Conservation (phyloP, 30 jellyfish, hydroid and myxozoan genomes). For the Aurelia aurita complex sp. Pacific region DNA sequence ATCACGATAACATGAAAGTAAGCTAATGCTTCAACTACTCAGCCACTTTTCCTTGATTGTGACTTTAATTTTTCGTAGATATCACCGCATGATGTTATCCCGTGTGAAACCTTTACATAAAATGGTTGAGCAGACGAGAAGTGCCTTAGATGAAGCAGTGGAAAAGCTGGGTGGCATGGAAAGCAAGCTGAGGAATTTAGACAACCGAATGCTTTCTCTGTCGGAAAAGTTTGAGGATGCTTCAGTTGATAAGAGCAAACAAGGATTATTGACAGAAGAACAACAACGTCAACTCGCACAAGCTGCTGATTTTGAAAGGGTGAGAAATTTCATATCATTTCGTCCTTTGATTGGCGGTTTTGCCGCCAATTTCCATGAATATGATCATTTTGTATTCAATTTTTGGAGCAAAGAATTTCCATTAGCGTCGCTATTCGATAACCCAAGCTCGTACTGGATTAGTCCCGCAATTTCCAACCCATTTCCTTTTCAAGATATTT, state of each 20-base stretch:
- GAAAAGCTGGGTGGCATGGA: slow-evolving; percentile 79
- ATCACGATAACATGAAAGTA: no score
- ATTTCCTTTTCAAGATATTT: no score
- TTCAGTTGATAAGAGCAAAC: slow-evolving; percentile 80
- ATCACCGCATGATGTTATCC: slow-evolving; percentile 81
- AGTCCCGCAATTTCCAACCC: no score
- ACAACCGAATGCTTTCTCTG: slow-evolving; percentile 58
- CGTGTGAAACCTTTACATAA: slow-evolving; percentile 79
- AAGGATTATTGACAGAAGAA: slow-evolving; percentile 59
- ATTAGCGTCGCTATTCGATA: no score
- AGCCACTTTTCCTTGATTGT: no score
- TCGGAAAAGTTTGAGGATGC: slow-evolving; percentile 86
- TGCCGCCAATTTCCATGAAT: no score
- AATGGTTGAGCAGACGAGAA: slow-evolving; percentile 65
- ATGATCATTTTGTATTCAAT: no score
- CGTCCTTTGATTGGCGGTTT: no score
- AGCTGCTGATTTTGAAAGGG: slow-evolving; percentile 80
- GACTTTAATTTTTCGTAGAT: slow-evolving; percentile 30
- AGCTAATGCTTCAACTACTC: no score
- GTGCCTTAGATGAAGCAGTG: slow-evolving; percentile 62
- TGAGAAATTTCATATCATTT: not conserved
- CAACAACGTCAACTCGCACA: slow-evolving; percentile 51
- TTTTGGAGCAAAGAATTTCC: no score
- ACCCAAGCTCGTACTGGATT: no score
- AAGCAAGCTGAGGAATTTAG: slow-evolving; percentile 63